Evolutionary conservation across 2,797 vertebrate genomes (phyloP).

Genomic region (Adrianichthys oophorus): DNA sequence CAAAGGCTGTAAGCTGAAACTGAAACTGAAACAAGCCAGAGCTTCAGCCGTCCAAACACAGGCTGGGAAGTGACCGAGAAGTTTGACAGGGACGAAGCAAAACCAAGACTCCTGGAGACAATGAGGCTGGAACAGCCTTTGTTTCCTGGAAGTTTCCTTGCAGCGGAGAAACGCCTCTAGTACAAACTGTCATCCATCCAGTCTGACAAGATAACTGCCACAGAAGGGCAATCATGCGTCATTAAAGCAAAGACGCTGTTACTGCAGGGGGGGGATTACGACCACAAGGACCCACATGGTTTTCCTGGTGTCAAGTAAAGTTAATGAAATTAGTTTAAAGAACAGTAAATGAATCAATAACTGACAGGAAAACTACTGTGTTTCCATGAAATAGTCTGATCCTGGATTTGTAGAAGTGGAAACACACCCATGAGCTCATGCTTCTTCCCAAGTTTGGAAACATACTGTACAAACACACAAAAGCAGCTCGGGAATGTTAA

Average conservation of each 20-base stretch:
- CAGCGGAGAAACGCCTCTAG: constrained; percentile 1
- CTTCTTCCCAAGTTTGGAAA: constrained; percentile 37
- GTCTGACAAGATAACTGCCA: constrained; percentile 46
- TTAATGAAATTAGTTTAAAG: too few relatives aligned
- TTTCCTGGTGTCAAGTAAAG: too few relatives aligned
- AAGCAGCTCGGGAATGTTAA: constrained; percentile 53
- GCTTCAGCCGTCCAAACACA: constrained; percentile 6
- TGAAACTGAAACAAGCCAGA: constrained; percentile 9
- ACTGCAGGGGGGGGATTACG: background rate
- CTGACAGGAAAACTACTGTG: background rate
- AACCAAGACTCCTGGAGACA: background rate
- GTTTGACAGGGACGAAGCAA: background rate
- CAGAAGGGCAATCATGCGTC: constrained; percentile 1
- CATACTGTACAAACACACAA: background rate
- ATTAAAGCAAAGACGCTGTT: constrained; percentile 8
- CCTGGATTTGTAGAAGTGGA: constrained; percentile 39
- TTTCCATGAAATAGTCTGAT: constrained; percentile 7
- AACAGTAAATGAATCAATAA: too few relatives aligned
- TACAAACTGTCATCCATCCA: constrained; percentile 39
- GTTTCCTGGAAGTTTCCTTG: constrained; percentile 8
- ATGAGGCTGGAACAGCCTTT: constrained; percentile 22
- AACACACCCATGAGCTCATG: constrained; percentile 33
- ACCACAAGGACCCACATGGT: too few relatives aligned
- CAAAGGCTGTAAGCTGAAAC: constrained; percentile 25
- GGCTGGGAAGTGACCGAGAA: background rate